A percentile compares a stretch with the other conserved stretches of the same genome.
phyloP scores from a whole-genome alignment of 2,888 invertebrate species.

The Thalpophila matura region DNA sequence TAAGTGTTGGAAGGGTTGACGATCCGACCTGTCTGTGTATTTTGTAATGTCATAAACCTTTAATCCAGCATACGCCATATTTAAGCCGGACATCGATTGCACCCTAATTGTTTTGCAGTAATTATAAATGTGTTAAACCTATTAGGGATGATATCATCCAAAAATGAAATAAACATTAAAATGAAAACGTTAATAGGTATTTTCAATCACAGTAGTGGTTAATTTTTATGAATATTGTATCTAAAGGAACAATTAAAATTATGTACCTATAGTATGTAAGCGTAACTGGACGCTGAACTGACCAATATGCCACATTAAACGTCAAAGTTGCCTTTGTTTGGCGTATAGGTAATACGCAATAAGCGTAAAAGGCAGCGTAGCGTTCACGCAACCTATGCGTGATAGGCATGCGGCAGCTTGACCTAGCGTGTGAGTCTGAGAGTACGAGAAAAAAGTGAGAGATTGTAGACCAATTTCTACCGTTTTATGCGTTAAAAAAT shows the following conservation, averaged over 20 bases:
- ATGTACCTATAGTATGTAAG: neutral
- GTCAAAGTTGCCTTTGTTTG: constrained; percentile 26
- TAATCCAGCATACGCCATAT: constrained; percentile 21
- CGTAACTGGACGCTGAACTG: neutral
- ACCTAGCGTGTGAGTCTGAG: no score
- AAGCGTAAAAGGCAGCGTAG: constrained; percentile 27
- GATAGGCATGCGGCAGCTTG: neutral
- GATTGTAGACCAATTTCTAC: no score
- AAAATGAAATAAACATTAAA: constrained; percentile 23
- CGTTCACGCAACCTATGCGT: constrained; percentile 20
- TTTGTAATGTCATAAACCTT: neutral
- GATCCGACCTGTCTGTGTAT: neutral
- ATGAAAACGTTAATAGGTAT: constrained; percentile 18
- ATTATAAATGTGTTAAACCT: constrained; percentile 38
- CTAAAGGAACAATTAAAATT: neutral
- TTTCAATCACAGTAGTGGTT: constrained; percentile 26
- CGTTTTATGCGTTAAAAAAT: no score
- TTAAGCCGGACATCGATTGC: constrained; percentile 1
- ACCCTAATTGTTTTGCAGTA: constrained; percentile 33
- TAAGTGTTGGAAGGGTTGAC: no score
- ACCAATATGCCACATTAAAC: neutral
- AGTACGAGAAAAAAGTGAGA: no score
- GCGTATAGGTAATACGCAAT: constrained; percentile 13
- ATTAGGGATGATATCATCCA: constrained; percentile 21
- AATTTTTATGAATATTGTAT: constrained; percentile 29